Conservation (phyloP, 1,140 invertebrate species). For the Microplitis demolitor region DNA sequence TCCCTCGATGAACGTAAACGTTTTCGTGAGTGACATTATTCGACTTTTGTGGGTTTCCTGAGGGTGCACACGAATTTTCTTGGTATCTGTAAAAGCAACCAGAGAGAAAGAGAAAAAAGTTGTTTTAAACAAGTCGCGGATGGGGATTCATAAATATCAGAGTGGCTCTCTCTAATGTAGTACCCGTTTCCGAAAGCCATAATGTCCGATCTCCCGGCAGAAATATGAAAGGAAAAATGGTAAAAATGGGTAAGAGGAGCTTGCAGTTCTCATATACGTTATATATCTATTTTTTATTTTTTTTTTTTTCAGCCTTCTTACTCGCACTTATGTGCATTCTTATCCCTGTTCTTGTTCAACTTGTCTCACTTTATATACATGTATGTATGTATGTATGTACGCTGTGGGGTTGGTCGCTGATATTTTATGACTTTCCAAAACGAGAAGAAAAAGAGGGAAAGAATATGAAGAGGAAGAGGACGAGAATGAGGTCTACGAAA, state of each 20-base stretch:
- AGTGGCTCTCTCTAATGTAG: conserved; percentile 29
- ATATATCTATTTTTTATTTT: background rate
- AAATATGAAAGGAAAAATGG: conserved; percentile 32
- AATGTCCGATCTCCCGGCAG: conserved; percentile 20
- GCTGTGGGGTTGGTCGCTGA: conserved; percentile 10
- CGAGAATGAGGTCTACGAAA: background rate
- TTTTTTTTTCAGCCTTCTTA: background rate
- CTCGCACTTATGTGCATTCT: background rate
- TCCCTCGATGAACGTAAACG: conserved; percentile 19
- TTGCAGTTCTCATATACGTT: background rate
- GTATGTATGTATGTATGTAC: conserved; percentile 11
- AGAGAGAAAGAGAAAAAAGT: background rate
- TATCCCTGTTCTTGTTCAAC: background rate
- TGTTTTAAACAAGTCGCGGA: background rate
- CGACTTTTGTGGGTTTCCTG: conserved; percentile 12
- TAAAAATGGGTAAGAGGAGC: conserved; percentile 19
- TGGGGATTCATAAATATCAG: conserved; percentile 26
- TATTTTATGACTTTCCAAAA: conserved; percentile 25
- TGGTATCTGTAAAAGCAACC: background rate
- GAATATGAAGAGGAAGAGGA: background rate
- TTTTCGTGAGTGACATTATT: conserved; percentile 20
- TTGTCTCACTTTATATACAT: conserved; percentile 17
- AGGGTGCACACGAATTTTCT: conserved; percentile 9
- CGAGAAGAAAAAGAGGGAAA: background rate
- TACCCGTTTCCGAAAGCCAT: conserved; percentile 28